A percentile compares a stretch with the other conserved stretches of the same genome.
These are phyloP conservation scores for Idaea aversata DNA, from an alignment of 2,888 invertebrate genomes.

Conservation along the genomic window DNA sequence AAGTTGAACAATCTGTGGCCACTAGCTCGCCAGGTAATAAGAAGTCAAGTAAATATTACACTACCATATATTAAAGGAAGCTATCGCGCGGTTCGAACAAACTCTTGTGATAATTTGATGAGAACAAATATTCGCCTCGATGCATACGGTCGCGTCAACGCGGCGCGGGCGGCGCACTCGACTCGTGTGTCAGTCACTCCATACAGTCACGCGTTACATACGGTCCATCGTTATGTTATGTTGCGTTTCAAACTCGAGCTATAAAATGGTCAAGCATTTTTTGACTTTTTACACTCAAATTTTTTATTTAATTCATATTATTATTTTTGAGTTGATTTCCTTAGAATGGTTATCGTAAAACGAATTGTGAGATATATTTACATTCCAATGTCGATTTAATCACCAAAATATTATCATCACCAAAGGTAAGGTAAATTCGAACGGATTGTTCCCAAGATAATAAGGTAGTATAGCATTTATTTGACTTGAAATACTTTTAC, in stretches of 20 bases:
- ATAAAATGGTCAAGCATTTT: conserved; percentile 80
- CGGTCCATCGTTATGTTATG: conserved; percentile 69
- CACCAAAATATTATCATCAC: conserved; percentile 67
- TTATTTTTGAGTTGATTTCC: conserved; percentile 61
- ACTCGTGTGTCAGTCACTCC: conserved; percentile 49
- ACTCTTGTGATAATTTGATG: conserved; percentile 31
- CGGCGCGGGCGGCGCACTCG: conserved; percentile 15
- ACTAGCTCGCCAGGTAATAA: conserved; percentile 82
- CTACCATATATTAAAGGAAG: conserved; percentile 77
- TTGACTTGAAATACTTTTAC: conserved; percentile 65
- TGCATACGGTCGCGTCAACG: conserved; percentile 32
- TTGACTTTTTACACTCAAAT: conserved; percentile 82
- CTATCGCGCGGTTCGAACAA: conserved; percentile 46
- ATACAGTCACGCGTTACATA: conserved; percentile 27
- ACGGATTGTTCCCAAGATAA: conserved; percentile 60
- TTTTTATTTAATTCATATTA: conserved; percentile 47
- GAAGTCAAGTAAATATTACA: conserved; percentile 82
- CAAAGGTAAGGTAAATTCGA: conserved; percentile 75
- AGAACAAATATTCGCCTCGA: conserved; percentile 43
- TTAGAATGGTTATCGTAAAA: conserved; percentile 54
- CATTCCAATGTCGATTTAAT: conserved; percentile 71
- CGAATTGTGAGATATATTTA: conserved; percentile 65
- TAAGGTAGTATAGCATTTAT: conserved; percentile 82
- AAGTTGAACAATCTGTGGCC: conserved; percentile 82
- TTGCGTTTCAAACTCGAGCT: conserved; percentile 76